A percentile compares a stretch with the other conserved stretches of the same genome.
phyloP scores from a whole-genome alignment of 2,113 vertebrate genomes.

The Okapia johnstoni region DNA sequence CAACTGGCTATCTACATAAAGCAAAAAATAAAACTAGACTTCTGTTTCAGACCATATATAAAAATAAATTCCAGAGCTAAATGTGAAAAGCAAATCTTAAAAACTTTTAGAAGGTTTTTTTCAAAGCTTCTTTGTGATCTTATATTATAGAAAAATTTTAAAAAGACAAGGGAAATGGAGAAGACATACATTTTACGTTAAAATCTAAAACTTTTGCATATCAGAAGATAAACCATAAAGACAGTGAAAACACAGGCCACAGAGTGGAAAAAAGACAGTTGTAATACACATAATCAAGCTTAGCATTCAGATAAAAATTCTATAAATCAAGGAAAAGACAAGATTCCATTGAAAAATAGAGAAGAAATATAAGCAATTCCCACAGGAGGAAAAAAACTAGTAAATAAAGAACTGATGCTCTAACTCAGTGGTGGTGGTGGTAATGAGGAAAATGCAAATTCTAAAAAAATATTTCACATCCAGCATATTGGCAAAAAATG shows the following conservation, averaged over 20 bases:
- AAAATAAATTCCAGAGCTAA: constrained; percentile 14
- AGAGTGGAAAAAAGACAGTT: neutral
- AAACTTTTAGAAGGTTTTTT: neutral
- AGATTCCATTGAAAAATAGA: neutral
- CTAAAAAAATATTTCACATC: neutral
- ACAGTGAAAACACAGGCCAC: neutral
- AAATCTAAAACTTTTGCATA: neutral
- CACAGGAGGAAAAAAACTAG: neutral
- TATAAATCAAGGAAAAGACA: neutral
- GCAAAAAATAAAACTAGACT: neutral
- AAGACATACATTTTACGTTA: neutral
- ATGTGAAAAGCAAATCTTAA: neutral
- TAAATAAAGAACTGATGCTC: neutral
- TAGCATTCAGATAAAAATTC: neutral
- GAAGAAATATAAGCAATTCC: neutral
- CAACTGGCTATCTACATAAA: neutral
- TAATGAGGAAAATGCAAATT: neutral
- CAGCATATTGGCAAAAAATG: neutral
- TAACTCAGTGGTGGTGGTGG: neutral
- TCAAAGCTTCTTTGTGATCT: neutral
- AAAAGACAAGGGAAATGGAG: neutral
- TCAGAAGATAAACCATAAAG: neutral
- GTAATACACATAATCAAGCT: neutral
- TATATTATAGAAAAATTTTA: neutral
- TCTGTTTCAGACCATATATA: neutral